Conservation (phyloP, 1,140 invertebrate species). For the Nymphalis io region DNA sequence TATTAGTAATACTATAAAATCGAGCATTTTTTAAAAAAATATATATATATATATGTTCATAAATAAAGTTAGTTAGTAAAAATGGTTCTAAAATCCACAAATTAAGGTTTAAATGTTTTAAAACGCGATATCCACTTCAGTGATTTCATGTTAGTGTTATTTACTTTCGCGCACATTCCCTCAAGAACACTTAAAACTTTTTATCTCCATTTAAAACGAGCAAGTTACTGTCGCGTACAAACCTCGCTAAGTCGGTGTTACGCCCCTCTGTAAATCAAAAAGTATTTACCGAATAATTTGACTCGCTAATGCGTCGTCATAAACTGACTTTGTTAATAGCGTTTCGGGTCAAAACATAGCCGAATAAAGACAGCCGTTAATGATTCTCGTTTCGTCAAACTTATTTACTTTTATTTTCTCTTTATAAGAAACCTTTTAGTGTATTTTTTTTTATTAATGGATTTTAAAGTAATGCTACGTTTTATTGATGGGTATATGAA, state of each 20-base stretch:
- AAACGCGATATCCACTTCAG: not conserved
- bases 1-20: no score
- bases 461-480: not conserved
- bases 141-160: constrained; percentile 7
- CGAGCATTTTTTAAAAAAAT: no score
- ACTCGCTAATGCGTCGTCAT: constrained; percentile 49
- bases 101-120: not conserved
- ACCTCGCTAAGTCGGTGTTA: constrained; percentile 20
- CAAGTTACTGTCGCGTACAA: constrained; percentile 20
- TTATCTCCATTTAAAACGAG: constrained; percentile 26
- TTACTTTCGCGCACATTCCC: constrained; percentile 1
- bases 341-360: constrained; percentile 14
- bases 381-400: constrained; percentile 12
- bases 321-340: constrained; percentile 27
- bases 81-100: not conserved
- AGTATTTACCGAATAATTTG: constrained; percentile 55
- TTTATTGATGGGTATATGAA: no score
- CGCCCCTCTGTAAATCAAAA: constrained; percentile 51
- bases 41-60: no score
- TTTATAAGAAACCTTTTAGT: no score
- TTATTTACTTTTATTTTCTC: not conserved
- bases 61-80: no score
- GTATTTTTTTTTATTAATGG: constrained; percentile 2
- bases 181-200: constrained; percentile 25
- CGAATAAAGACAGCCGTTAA: constrained; percentile 8